A percentile compares a stretch with the other conserved stretches of the same genome.
phyloP scores from a whole-genome alignment of 1,140 invertebrate species.

The Drosophila grimshawi region DNA sequence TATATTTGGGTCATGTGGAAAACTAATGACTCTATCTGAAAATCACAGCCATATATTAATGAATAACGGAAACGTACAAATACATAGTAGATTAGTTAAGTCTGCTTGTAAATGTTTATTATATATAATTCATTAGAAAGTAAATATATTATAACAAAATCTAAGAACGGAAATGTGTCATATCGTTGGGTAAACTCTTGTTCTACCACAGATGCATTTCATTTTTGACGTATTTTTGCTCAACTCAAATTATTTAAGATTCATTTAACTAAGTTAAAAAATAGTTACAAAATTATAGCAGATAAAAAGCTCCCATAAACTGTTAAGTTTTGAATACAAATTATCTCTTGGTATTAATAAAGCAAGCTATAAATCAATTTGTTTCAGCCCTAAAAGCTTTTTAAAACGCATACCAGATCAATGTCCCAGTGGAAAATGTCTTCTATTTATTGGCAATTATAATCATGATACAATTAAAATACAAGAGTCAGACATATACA shows the following conservation, averaged over 20 bases:
- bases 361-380: background rate
- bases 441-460: background rate
- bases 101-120: background rate
- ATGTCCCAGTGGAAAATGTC: background rate
- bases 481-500: background rate
- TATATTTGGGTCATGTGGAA: constrained; percentile 10
- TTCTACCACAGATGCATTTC: too few species aligned
- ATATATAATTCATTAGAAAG: too few species aligned
- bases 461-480: constrained; percentile 29
- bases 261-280: too few species aligned
- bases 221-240: too few species aligned
- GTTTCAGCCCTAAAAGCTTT: background rate
- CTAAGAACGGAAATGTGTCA: too few species aligned
- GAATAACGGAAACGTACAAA: background rate
- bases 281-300: too few species aligned
- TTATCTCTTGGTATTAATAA: background rate
- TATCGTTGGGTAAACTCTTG: too few species aligned
- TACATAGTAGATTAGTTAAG: background rate
- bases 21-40: constrained; percentile 5
- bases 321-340: too few species aligned
- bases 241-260: too few species aligned
- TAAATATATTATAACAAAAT: too few species aligned
- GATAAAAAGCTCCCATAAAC: too few species aligned
- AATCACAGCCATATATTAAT: background rate
- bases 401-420: background rate